Evolutionary conservation across 2,113 vertebrate genomes (phyloP).

Genomic region (Elanoides forficatus): DNA sequence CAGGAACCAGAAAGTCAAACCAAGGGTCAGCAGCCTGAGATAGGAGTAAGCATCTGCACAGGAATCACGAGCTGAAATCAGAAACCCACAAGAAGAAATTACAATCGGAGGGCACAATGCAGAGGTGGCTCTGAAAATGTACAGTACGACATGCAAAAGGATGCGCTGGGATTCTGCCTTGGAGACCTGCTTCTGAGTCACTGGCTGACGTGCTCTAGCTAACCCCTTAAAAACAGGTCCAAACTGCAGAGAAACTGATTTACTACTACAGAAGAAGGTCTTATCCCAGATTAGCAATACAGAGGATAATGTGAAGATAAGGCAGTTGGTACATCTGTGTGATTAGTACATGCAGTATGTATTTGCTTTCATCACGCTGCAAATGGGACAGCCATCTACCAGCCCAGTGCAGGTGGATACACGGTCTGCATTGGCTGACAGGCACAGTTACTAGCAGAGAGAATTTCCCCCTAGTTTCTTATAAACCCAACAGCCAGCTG

Average conservation of each 20-base stretch:
- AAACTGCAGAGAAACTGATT: background rate
- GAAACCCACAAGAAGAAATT: background rate
- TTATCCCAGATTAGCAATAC: background rate
- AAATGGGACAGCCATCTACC: background rate
- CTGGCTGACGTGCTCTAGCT: background rate
- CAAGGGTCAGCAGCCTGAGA: slow-evolving; percentile 26
- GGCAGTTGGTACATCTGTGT: background rate
- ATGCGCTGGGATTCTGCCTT: accelerated
- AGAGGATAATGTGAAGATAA: background rate
- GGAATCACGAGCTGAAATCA: background rate
- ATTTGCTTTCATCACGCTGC: background rate
- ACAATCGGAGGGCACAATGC: background rate
- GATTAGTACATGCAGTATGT: background rate
- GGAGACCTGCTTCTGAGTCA: background rate
- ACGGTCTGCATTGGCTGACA: background rate
- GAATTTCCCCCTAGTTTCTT: background rate
- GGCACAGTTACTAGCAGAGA: background rate
- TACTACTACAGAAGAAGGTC: background rate
- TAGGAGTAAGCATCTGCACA: background rate
- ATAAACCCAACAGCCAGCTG: background rate
- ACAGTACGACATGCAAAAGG: accelerated
- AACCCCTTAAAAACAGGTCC: background rate
- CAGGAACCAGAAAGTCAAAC: slow-evolving; percentile 47
- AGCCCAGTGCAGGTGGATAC: background rate
- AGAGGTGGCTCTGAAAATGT: background rate